Evolutionary conservation across 2,797 vertebrate genomes (phyloP), one percentile per base, ranked within the genome.

Genomic region (Apogon hyalosoma): DNA sequence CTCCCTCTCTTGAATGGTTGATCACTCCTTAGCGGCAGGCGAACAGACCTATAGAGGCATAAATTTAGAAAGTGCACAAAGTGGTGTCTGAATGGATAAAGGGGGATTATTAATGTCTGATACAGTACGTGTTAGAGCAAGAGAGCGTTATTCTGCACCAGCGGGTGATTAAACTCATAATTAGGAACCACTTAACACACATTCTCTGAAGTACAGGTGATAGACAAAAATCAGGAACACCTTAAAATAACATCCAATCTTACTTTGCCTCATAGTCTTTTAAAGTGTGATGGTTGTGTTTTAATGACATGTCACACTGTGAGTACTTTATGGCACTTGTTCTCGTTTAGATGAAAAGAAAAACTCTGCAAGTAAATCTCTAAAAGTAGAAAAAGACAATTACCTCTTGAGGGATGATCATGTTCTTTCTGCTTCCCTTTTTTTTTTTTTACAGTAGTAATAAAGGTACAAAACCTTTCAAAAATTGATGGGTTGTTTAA

Each of bases 1-100:
- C 81, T 80, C 74, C 56, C 57, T 80, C 45, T 43, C 57, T 36
- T 81, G 77, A 81, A 84, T 79, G 62, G 65, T 82, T 77, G 81
- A 87, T 87, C 77, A 63, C 52, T 62, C 74, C 53, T 72, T 52
- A 42, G 78, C 62, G 59, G 69, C 48, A 75, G 79, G 40, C 14
- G 4, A 81, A 60, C 65, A 70, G 65, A 87, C 63, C 68, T 78
- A 72, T 24, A 11, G 52, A 81, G 68, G 77, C 57, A 52, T 67
- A 79, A 28, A 82, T 79, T 59, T 63, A 72, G 71, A 77, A 72
- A 76, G 54, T 48, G 28, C 55, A 46, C 14, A 6, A 72, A 71
- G 38, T 21, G 54, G 60, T 41, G 40, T 69, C 46, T 79, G 72
- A 78, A 49, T 40, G 57, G 59, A 74, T 78, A 74, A 79, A 74